Base-by-base conservation (phyloP, 2,797 vertebrate genomes). In the Sus cebifrons region DNA sequence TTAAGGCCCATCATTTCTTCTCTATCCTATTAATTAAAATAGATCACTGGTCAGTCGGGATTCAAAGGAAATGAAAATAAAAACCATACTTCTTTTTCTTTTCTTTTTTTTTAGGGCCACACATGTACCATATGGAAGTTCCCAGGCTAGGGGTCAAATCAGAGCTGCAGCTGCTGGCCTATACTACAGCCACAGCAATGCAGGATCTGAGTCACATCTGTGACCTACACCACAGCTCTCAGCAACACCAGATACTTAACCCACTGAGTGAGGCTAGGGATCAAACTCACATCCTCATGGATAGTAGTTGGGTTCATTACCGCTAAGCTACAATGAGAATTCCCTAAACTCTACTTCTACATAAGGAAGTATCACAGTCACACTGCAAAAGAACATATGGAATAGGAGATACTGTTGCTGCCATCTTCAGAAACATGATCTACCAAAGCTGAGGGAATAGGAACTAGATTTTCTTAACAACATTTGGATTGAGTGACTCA, bases 391-490 rank as follows among this genome's bases (percentile, higher is more conserved):
- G 52, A 90, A 88, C 82, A 84, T 67, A 44, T 5, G 16, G 65
- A 49, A 44, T 64, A 20, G 29, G 49, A 89, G 44, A 83, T 81
- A 58, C 13, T 89, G 25, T 62, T 77, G 56, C 44, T 70, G 29
- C 36, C 54, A 84, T 94, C 56, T 87, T 96, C 77, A 68, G 44
- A 87, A 96, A 87, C 17, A 64, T 2, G 20, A 86, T 75, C 71
- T 70, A 40, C 5, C 40, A 89, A 36, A 96, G 16, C n/a, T 86
- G 68, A 81, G 8, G 44, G 56, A 91, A 82, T 52, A 92, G 40
- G 13, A 95, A 89, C 3, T 17, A 74, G 75, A 74, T 74, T 96
- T 71, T 81, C 85, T 68, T 86, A 92, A 77, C 10, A 67, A 68
- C 1, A 10, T 83, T 96, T 94, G 25, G 44, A 67, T 4, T 88